These are phyloP conservation scores for Gasterosteus nipponicus DNA, from an alignment of 2,113 vertebrate genomes.

Conservation along the genomic window DNA sequence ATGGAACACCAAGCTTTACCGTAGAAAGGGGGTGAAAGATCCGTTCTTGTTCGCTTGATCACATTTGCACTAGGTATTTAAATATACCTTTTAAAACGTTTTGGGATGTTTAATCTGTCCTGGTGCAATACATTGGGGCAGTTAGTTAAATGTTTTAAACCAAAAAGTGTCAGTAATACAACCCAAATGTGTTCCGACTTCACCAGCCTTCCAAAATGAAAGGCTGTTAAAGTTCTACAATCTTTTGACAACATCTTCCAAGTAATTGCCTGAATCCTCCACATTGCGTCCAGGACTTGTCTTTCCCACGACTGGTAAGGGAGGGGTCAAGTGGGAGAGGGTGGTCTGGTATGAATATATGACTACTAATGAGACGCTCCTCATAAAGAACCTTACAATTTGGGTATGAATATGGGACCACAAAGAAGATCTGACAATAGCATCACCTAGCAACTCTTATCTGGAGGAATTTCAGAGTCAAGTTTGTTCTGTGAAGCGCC, in stretches of 20 bases:
- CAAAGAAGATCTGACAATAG: slow-evolving; percentile 77
- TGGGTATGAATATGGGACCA: slow-evolving; percentile 83
- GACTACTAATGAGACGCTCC: slow-evolving; percentile 81
- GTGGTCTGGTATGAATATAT: slow-evolving; percentile 82
- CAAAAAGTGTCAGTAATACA: slow-evolving; percentile 9
- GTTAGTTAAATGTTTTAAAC: slow-evolving; percentile 26
- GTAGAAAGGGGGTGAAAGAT: slow-evolving; percentile 1
- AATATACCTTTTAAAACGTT: not conserved
- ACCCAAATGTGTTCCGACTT: slow-evolving; percentile 28
- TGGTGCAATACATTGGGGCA: not conserved
- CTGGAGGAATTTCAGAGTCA: slow-evolving; percentile 83
- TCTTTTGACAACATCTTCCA: slow-evolving; percentile 51
- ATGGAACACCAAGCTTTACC: not conserved
- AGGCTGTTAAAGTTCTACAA: slow-evolving; percentile 44
- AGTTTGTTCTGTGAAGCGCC: slow-evolving; percentile 73
- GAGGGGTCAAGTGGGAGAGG: slow-evolving; percentile 81
- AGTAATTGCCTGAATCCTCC: slow-evolving; percentile 69
- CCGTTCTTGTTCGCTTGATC: not conserved
- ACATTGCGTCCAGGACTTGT: slow-evolving; percentile 63
- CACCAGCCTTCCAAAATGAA: slow-evolving; percentile 30
- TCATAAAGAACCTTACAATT: slow-evolving; percentile 75
- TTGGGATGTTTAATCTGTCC: slow-evolving; percentile 12
- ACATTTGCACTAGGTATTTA: slow-evolving; percentile 5
- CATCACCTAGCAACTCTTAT: slow-evolving; percentile 81
- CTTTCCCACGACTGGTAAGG: slow-evolving; percentile 83